Conservation (phyloP, 2,888 invertebrate genomes). For the Stratiomys singularior region DNA sequence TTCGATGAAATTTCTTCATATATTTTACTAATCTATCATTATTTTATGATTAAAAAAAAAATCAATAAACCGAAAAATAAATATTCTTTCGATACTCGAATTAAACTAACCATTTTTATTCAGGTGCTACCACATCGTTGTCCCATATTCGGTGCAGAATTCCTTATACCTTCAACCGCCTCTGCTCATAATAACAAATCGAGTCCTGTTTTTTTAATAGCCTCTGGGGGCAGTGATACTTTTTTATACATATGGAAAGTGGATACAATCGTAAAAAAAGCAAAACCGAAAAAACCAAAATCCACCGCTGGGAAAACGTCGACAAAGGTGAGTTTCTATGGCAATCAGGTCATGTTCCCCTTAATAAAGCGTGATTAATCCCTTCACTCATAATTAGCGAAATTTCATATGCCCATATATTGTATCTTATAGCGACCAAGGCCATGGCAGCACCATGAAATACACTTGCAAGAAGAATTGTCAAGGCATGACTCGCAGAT, state of each 20-base stretch:
- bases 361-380: not conserved
- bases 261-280: not conserved
- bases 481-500: constrained; percentile 31
- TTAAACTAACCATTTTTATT: not conserved
- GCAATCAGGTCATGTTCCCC: not conserved
- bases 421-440: constrained; percentile 2
- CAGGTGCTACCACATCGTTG: constrained; percentile 47
- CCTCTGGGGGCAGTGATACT: constrained; percentile 43
- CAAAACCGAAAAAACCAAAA: not conserved
- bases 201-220: not conserved
- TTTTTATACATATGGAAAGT: constrained; percentile 43
- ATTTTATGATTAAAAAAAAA: too few relatives aligned
- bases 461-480: constrained; percentile 43
- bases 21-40: too few relatives aligned
- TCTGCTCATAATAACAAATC: not conserved
- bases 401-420: constrained; percentile 9
- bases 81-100: too few relatives aligned
- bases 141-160: constrained; percentile 37
- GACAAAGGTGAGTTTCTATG: not conserved
- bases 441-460: constrained; percentile 9
- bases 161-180: not conserved
- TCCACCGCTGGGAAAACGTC: not conserved
- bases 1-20: too few relatives aligned
- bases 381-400: constrained; percentile 5
- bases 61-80: too few relatives aligned